These are phyloP conservation scores for Blastobasis adustella DNA, from an alignment of 2,888 invertebrate genomes.

Conservation along the genomic window DNA sequence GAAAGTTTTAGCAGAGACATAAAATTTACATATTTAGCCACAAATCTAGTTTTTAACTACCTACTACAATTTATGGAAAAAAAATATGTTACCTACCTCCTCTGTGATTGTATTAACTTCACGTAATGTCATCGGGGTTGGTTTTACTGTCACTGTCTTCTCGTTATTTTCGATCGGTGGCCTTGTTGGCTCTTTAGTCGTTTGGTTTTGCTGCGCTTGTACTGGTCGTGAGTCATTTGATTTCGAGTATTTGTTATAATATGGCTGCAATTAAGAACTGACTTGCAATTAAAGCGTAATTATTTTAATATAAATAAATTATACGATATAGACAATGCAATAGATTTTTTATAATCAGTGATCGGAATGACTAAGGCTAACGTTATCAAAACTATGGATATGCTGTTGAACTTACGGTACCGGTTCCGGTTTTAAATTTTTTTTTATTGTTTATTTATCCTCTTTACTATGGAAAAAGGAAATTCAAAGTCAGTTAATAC, in stretches of 20 bases:
- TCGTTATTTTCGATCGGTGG: slow-evolving; percentile 8
- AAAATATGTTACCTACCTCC: slow-evolving; percentile 26
- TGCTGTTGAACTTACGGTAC: too few relatives aligned
- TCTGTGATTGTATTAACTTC: slow-evolving; percentile 28
- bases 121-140: slow-evolving; percentile 6
- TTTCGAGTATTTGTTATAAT: slow-evolving; percentile 12
- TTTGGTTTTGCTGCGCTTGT: slow-evolving; percentile 7
- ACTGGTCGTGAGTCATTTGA: slow-evolving; percentile 11
- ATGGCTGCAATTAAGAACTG: slow-evolving; percentile 3
- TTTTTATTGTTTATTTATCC: too few relatives aligned
- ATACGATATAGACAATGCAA: too few relatives aligned
- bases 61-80: slow-evolving; percentile 43
- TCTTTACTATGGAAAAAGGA: too few relatives aligned
- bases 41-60: slow-evolving; percentile 38
- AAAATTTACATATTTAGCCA: slow-evolving; percentile 8
- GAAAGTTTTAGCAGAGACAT: too few relatives aligned
- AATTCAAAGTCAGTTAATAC: too few relatives aligned
- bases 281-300: too few relatives aligned
- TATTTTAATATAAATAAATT: too few relatives aligned
- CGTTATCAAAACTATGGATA: too few relatives aligned
- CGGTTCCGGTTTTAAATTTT: too few relatives aligned
- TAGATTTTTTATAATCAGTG: too few relatives aligned
- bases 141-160: slow-evolving; percentile 4
- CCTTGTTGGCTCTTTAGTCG: slow-evolving; percentile 2
- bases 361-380: too few relatives aligned